Base-by-base conservation (phyloP, 1,140 invertebrate species). In the Epicauta chinensis region DNA sequence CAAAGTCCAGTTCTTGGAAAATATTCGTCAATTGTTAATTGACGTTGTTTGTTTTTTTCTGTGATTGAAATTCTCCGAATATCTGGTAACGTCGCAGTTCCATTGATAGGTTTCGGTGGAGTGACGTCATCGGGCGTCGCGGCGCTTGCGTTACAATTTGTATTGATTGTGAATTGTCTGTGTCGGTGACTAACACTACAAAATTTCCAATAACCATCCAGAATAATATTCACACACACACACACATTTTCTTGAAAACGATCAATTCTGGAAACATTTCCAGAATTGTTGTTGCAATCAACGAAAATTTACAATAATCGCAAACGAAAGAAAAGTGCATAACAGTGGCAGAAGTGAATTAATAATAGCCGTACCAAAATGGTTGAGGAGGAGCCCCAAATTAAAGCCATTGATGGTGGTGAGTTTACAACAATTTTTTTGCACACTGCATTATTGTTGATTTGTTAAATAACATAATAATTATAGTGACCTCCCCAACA, bases 401-500 rank as follows among this genome's bases (percentile, higher is more conserved):
- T 64, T 14, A 59, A 62, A 46, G 56, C 60, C 13, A 60, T 64
- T 5, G 55, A 62, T 50, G 56, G 60, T 15, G 58, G 63, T 64
- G 53, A 59, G 53, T 23, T n/a, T n/a, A 23, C 23, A 23, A 3
- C 23, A 23, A 23, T 23, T 23, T 1, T 3, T 5, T 23, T 23
- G 4, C 4, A n/a, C n/a, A n/a, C n/a, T n/a, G n/a, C n/a, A 23
- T 23, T 23, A 23, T 23, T 23, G 23, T 23, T 23, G 7, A 23
- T 23, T 23, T 3, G 0, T 23, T 23, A n/a, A n/a, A n/a, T n/a
- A n/a, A n/a, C n/a, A n/a, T n/a, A n/a, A n/a, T n/a, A n/a, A n/a
- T 78, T 77, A 1, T 72, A 83, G 82, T 82, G 47, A 77, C 79
- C 43, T 80, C 77, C 17, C 74, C 78, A n/a, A 75, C 77, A 6